phyloP scores from a whole-genome alignment of 2,888 invertebrate species.

The Neocrepidodera transversa region DNA sequence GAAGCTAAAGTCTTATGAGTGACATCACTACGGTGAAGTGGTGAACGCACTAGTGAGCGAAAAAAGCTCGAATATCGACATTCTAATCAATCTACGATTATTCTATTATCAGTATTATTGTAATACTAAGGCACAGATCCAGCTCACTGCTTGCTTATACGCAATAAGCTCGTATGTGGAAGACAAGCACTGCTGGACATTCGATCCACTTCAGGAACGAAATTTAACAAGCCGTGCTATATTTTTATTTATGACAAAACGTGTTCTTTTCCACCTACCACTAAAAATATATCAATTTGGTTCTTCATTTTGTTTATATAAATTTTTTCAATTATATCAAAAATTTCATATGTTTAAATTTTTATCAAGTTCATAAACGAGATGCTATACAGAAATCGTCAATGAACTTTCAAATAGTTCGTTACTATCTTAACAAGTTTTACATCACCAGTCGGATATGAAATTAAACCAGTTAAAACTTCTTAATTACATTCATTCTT shows the following conservation, averaged over 20 bases:
- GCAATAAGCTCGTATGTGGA: constrained; percentile 59
- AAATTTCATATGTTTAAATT: constrained; percentile 23
- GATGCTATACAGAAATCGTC: not conserved
- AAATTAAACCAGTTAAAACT: not conserved
- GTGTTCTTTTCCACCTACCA: constrained; percentile 16
- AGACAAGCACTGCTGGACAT: constrained; percentile 62
- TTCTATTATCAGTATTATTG: constrained; percentile 60
- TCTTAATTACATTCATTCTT: not conserved
- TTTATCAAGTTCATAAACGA: constrained; percentile 17
- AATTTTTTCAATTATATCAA: constrained; percentile 17
- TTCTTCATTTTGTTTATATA: constrained; percentile 22
- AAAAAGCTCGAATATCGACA: constrained; percentile 58
- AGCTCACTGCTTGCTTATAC: constrained; percentile 61
- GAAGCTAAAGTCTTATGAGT: constrained; percentile 22
- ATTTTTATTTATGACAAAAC: constrained; percentile 16
- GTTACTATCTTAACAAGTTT: constrained; percentile 12
- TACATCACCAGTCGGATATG: not conserved
- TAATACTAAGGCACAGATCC: constrained; percentile 63
- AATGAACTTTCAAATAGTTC: constrained; percentile 9
- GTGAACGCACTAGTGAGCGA: constrained; percentile 56
- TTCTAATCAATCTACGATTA: constrained; percentile 57
- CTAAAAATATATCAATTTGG: constrained; percentile 30
- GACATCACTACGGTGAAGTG: constrained; percentile 20
- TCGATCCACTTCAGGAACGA: constrained; percentile 58
- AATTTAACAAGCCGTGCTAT: constrained; percentile 51